Evolutionary conservation across 2,888 invertebrate genomes (phyloP).

Genomic region (Mesorhabditis spiculigera): DNA sequence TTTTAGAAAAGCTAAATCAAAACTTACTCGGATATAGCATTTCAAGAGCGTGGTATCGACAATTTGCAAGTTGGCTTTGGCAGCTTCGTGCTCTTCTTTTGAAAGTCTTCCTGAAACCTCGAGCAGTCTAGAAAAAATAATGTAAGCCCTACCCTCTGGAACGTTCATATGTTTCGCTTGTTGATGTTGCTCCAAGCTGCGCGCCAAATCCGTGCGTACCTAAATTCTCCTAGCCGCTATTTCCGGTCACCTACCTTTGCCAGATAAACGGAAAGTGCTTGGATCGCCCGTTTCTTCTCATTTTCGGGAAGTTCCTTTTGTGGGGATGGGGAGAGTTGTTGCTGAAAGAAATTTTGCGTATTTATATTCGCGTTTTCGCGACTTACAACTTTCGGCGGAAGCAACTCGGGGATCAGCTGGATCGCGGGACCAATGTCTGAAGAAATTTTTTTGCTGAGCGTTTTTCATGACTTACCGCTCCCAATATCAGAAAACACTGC

Average conservation of each 20-base stretch:
- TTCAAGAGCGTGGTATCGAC: conserved; percentile 95
- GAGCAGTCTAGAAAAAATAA: not conserved
- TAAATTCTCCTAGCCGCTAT: not conserved
- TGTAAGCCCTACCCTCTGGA: not conserved
- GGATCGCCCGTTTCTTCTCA: conserved; percentile 4
- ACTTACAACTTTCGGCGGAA: not conserved
- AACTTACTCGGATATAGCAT: conserved; percentile 82
- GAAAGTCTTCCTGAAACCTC: conserved; percentile 3
- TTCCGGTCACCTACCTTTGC: not conserved
- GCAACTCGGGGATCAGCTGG: not conserved
- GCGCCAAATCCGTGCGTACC: not conserved
- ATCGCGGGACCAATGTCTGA: not conserved
- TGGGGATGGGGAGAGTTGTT: not conserved
- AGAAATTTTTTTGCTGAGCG: not conserved
- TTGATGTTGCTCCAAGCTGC: not conserved
- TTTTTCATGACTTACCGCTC: conserved; percentile 65
- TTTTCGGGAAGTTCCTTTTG: not conserved
- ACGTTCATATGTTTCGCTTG: not conserved
- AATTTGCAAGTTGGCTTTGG: conserved; percentile 76
- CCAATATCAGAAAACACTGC: conserved; percentile 81
- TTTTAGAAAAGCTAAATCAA: conserved; percentile 1
- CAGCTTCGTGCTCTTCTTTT: conserved; percentile 45
- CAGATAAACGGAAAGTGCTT: not conserved
- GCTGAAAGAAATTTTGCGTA: not conserved
- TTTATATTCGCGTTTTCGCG: not conserved